Conservation (phyloP, 2,888 invertebrate genomes). For the Melanargia galathea region DNA sequence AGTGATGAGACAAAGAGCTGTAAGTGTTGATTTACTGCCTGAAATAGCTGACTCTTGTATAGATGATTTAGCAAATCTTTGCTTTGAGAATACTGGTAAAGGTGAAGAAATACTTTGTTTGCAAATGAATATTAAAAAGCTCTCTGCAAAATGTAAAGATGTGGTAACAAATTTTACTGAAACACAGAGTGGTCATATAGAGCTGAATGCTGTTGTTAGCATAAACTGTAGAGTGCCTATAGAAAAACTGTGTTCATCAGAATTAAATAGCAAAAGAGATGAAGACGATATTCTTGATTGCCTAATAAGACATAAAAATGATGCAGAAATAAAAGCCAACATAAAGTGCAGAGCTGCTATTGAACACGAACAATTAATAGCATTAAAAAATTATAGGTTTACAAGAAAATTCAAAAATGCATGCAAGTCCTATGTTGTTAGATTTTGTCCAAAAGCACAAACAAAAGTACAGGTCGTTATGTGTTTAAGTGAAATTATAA, state of each 20-base stretch:
- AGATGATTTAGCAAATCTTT: slow-evolving; percentile 90
- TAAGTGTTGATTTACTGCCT: slow-evolving; percentile 95
- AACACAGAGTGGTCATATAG: slow-evolving; percentile 93
- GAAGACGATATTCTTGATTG: slow-evolving; percentile 97
- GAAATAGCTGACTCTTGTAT: slow-evolving; percentile 96
- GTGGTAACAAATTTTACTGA: slow-evolving; percentile 93
- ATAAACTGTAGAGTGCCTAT: slow-evolving; percentile 91
- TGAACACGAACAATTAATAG: slow-evolving; percentile 98
- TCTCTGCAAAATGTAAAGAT: slow-evolving; percentile 86
- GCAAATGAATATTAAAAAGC: slow-evolving; percentile 90
- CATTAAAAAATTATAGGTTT: slow-evolving; percentile 96
- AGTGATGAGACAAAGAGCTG: slow-evolving; percentile 95
- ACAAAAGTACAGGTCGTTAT: slow-evolving; percentile 90
- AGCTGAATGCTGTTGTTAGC: slow-evolving; percentile 93
- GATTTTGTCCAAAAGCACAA: slow-evolving; percentile 86
- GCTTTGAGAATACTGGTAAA: slow-evolving; percentile 91
- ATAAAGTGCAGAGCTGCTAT: slow-evolving; percentile 94
- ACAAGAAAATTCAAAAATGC: slow-evolving; percentile 97
- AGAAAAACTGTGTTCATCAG: slow-evolving; percentile 87
- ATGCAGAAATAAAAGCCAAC: slow-evolving; percentile 89
- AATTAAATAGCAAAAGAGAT: slow-evolving; percentile 86
- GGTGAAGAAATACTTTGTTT: slow-evolving; percentile 97
- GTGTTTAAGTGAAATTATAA: slow-evolving; percentile 94
- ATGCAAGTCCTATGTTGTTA: slow-evolving; percentile 90
- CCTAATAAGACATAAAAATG: slow-evolving; percentile 94